A percentile compares a stretch with the other conserved stretches of the same genome.
These are phyloP conservation scores for Drosophila testacea DNA, from an alignment of 2,888 invertebrate species.

Conservation along the genomic window DNA sequence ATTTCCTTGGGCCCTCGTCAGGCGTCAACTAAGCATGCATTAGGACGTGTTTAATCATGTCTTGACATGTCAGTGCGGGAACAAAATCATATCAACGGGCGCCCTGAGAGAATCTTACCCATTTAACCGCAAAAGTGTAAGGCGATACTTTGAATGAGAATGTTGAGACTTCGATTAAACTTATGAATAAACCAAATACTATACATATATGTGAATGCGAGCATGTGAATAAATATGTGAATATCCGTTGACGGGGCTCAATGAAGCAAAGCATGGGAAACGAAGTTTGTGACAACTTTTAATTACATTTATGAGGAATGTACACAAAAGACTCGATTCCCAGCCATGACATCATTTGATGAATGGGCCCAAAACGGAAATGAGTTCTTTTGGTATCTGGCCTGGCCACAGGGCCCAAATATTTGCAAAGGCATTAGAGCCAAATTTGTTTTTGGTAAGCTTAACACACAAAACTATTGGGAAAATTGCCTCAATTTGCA, in stretches of 20 bases:
- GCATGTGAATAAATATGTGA: constrained; percentile 39
- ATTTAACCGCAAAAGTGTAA: constrained; percentile 38
- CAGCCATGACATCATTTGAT: constrained; percentile 63
- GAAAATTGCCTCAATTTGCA: constrained; percentile 25
- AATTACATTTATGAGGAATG: constrained; percentile 65
- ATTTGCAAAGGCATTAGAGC: constrained; percentile 53
- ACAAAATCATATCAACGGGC: constrained; percentile 40
- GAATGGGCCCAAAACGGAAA: constrained; percentile 61
- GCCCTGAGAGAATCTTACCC: constrained; percentile 33
- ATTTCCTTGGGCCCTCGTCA: constrained; percentile 52
- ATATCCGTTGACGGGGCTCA: constrained; percentile 1
- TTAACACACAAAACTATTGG: constrained; percentile 9
- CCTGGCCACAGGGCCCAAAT: constrained; percentile 37
- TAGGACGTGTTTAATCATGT: constrained; percentile 65
- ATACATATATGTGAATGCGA: neutral
- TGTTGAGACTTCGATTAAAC: constrained; percentile 18
- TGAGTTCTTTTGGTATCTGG: constrained; percentile 44
- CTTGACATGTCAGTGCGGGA: constrained; percentile 36
- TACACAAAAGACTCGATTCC: constrained; percentile 19
- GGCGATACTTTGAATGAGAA: constrained; percentile 38
- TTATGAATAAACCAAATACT: constrained; percentile 16
- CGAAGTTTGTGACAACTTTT: constrained; percentile 74
- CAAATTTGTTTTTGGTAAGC: constrained; percentile 5
- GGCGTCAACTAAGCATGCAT: constrained; percentile 50
- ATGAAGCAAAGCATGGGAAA: constrained; percentile 47